Base-by-base conservation (phyloP, 1,140 invertebrate species). In the Hydropsyche tenuis region DNA sequence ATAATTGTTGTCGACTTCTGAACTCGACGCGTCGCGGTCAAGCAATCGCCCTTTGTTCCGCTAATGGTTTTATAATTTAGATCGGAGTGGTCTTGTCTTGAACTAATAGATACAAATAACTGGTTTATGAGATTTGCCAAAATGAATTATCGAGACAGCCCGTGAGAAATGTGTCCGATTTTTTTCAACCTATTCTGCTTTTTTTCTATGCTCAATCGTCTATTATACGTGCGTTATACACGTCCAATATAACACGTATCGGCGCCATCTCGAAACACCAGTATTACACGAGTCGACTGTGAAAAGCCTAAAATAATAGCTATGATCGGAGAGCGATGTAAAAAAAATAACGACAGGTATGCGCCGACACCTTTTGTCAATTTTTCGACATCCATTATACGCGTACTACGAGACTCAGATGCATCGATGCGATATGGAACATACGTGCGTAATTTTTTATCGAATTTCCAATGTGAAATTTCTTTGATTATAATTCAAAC, bases 31-130 rank as follows among this genome's bases (percentile, higher is more conserved):
- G 63, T 60, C 56, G 27, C 56, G 70, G 70, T 62, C 62, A 62
- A 72, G 70, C 16, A 20, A 56, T 64, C 37, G 42, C 37, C 74
- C 66, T 73, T 76, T 76, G 75, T 76, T 76, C 75, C 51, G 68
- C 72, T 76, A 76, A 76, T 76, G 75, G 75, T 66, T 73, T 76
- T 76, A 73, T 73, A 75, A 75, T 75, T 75, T 73, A 68, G 63
- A 73, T 37, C 48, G 46, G 18, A 27, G 72, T 60, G 63, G 68
- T 60, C 72, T 43, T 27, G 46, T 73, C 60, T 72, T 63, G 65
- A 75, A 75, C 72, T 76, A 76, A 76, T 76, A 76, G 75, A 76
- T 69, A 71, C 75, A 76, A 76, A 76, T 76, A 76, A 76, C 75
- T 73, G 75, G 72, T 76, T 76, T 76, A 76, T 71, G 62, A 60